These are phyloP conservation scores for Anseranas semipalmata DNA, from an alignment of 2,113 vertebrate species.

Conservation along the genomic window DNA sequence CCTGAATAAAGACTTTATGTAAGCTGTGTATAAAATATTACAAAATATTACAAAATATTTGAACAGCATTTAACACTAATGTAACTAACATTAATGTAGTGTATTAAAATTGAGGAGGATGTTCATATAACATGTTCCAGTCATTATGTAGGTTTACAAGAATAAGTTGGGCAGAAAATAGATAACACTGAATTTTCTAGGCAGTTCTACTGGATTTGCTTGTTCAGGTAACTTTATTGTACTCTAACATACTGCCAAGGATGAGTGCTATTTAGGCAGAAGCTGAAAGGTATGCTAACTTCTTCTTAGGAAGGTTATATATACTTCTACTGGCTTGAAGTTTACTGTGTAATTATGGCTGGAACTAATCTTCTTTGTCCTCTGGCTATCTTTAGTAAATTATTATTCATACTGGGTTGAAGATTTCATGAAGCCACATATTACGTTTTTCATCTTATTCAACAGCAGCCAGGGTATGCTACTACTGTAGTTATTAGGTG, in stretches of 20 bases:
- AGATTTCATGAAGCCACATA: not conserved
- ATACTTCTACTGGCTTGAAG: not conserved
- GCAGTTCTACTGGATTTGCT: not conserved
- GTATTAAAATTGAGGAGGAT: not conserved
- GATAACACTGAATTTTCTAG: not conserved
- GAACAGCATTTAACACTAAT: not conserved
- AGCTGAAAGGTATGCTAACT: not conserved
- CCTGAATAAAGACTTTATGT: slow-evolving; percentile 88
- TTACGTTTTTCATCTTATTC: not conserved
- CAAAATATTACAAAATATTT: not conserved
- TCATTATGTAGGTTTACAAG: not conserved
- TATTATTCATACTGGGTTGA: not conserved
- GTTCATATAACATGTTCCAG: not conserved
- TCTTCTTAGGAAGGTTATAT: not conserved
- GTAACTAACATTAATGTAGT: too few relatives aligned
- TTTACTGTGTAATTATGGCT: not conserved
- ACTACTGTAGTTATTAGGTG: not conserved
- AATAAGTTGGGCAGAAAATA: not conserved
- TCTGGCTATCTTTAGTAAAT: not conserved
- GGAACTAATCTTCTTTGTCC: not conserved
- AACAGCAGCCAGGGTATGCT: not conserved
- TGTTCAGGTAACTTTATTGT: not conserved
- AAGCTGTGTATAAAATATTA: slow-evolving; percentile 20
- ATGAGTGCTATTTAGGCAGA: not conserved
- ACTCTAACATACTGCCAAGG: not conserved